Evolutionary conservation across 1,140 invertebrate genomes (phyloP).

Genomic region (Chrysoperla carnea): DNA sequence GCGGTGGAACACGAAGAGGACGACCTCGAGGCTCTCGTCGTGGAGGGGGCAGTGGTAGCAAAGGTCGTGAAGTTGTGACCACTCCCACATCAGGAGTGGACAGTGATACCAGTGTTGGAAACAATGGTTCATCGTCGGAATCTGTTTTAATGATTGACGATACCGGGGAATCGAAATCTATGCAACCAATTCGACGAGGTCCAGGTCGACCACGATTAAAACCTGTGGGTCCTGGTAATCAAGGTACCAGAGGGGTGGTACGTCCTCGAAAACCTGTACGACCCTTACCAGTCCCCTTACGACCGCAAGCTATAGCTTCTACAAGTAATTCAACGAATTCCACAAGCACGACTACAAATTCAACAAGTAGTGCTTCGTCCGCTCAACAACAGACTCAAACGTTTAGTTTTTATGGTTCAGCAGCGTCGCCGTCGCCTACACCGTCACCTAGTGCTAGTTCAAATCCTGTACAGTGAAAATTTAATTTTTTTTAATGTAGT

Average conservation of each 20-base stretch:
- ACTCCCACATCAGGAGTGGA: constrained; percentile 12
- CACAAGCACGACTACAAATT: constrained; percentile 6
- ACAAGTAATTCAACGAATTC: constrained; percentile 4
- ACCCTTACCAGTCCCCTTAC: constrained; percentile 23
- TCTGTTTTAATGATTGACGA: background rate
- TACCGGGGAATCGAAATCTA: background rate
- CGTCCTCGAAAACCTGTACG: constrained; percentile 28
- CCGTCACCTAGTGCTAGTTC: too few relatives aligned
- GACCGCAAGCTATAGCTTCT: constrained; percentile 10
- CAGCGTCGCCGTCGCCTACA: too few relatives aligned
- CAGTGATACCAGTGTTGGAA: constrained; percentile 5
- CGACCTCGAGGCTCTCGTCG: constrained; percentile 46
- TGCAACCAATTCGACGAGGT: constrained; percentile 30
- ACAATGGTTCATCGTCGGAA: too few relatives aligned
- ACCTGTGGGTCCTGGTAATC: constrained; percentile 39
- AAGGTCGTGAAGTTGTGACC: constrained; percentile 15
- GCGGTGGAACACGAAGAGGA: constrained; percentile 43
- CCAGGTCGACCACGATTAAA: constrained; percentile 57
- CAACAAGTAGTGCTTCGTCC: constrained; percentile 8
- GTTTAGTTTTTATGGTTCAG: too few relatives aligned
- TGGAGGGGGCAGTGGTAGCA: constrained; percentile 12
- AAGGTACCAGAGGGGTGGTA: constrained; percentile 30
- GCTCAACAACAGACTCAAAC: too few relatives aligned
- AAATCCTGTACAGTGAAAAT: too few relatives aligned
- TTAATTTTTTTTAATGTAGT: too few relatives aligned